Percentiles rank a stretch among this genome's conserved stretches.
Conservation (phyloP, 2,797 vertebrate genomes). For the Mormyrops boulengeri region DNA sequence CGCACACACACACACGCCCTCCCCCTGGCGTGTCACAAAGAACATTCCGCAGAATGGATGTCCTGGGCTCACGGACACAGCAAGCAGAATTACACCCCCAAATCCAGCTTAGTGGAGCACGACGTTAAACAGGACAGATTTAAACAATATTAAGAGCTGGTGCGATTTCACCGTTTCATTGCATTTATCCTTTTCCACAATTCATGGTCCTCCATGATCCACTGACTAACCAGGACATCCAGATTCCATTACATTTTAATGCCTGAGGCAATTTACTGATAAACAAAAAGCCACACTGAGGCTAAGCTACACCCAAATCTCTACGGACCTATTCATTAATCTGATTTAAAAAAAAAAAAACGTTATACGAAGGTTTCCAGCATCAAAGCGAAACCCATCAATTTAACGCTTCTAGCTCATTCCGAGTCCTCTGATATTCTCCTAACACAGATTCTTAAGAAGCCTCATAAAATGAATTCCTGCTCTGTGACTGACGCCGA, state of each 20-base stretch:
- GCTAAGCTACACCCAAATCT: slow-evolving; percentile 26
- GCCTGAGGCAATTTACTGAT: slow-evolving; percentile 36
- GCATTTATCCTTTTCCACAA: slow-evolving; percentile 50
- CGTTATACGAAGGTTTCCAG: not conserved
- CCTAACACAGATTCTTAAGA: not conserved
- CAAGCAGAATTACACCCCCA: slow-evolving; percentile 50
- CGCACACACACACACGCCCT: slow-evolving; percentile 7
- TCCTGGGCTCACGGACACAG: slow-evolving; percentile 22
- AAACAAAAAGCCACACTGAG: slow-evolving; percentile 30
- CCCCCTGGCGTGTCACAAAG: slow-evolving; percentile 30
- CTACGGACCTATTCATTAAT: slow-evolving; percentile 16
- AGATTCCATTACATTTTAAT: slow-evolving; percentile 32
- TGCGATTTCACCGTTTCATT: slow-evolving; percentile 31
- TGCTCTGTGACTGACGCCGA: not conserved
- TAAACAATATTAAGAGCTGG: slow-evolving; percentile 41
- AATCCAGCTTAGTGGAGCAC: slow-evolving; percentile 47
- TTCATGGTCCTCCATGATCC: slow-evolving; percentile 35
- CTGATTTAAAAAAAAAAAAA: not conserved
- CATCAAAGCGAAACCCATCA: not conserved
- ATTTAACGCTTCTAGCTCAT: not conserved
- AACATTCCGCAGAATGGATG: slow-evolving; percentile 35
- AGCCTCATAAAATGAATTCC: slow-evolving; percentile 8
- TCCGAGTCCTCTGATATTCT: not conserved
- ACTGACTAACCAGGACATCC: slow-evolving; percentile 13
- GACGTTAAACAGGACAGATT: slow-evolving; percentile 51